Base-by-base conservation (phyloP, 2,797 vertebrate species). In the Hyperoplus lanceolatus region DNA sequence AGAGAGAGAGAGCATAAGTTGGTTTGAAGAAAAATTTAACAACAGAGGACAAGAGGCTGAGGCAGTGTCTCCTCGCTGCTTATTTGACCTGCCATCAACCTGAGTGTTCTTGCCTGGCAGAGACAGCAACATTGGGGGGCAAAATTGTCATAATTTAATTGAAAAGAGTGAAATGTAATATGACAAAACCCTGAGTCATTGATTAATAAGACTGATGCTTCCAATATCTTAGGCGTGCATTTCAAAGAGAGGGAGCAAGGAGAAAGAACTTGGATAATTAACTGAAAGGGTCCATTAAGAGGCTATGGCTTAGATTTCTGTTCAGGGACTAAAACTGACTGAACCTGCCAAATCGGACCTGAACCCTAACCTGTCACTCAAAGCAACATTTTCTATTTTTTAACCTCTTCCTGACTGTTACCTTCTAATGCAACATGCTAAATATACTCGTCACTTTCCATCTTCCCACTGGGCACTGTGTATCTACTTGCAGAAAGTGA, bases 131-230 rank as follows among this genome's bases (percentile, higher is more conserved):
- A 29, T 29, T 73, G 74, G 67, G 73, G 73, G 64, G 72, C 77
- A 70, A 53, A 3, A 51, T 77, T 79, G 61, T 66, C 64, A 68
- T 87, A 75, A 90, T 93, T 85, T 57, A 74, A 85, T 80, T 85
- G 76, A 89, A 84, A 81, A 64, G 62, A 82, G 63, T 61, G 55
- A 84, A 67, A 72, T 90, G 89, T 83, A 87, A 89, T 83, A 82
- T 90, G 85, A 89, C 88, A 87, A 84, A 93, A 77, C 61, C 83
- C 79, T 67, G 81, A 88, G n/a, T 91, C 86, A 86, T 91, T 88
- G 82, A 79, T 90, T 86, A 83, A 39, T 66, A 64, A 77, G 81
- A 85, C 75, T 58, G 66, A 84, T 55, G 39, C 54, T 73, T 69
- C 43, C 65, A 79, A 77, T 49, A 55, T 48, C 50, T 62, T 42